Percentiles rank a stretch among this genome's conserved stretches.
Evolutionary conservation across 2,797 vertebrate species (phyloP).

Genomic region (Lindbergichthys nudifrons): DNA sequence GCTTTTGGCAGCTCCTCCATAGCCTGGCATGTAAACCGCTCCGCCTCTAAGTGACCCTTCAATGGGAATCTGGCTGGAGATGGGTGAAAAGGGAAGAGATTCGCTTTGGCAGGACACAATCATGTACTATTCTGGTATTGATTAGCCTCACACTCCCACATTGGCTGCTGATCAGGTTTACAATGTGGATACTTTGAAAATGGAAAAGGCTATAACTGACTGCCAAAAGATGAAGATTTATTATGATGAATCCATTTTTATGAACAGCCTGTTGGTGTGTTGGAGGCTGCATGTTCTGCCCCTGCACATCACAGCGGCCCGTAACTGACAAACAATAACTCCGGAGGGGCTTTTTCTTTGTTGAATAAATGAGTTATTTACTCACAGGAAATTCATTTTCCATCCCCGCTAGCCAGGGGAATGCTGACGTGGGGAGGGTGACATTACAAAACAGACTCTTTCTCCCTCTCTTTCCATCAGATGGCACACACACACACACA

Average conservation of each 20-base stretch:
- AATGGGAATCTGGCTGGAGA: conserved; percentile 45
- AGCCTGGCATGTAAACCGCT: conserved; percentile 35
- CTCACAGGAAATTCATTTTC: conserved; percentile 69
- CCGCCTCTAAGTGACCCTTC: conserved; percentile 51
- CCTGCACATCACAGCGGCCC: conserved; percentile 19
- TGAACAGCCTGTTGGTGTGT: neutral
- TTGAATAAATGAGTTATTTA: conserved; percentile 68
- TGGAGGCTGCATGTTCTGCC: conserved; percentile 1
- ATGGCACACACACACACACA: conserved; percentile 21
- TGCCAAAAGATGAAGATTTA: neutral
- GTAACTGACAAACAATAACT: conserved; percentile 43
- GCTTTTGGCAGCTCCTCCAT: conserved; percentile 52
- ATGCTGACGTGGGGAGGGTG: conserved; percentile 23
- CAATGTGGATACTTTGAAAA: neutral
- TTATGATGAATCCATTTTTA: neutral
- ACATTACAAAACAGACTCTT: conserved; percentile 48
- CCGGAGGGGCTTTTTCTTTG: conserved; percentile 51
- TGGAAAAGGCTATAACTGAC: neutral
- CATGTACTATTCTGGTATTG: conserved; percentile 38
- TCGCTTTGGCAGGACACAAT: conserved; percentile 45
- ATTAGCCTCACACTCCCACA: conserved; percentile 34
- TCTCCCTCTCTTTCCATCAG: conserved; percentile 36
- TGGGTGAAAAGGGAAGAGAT: conserved; percentile 39
- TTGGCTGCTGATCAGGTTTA: conserved; percentile 33
- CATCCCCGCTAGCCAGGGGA: conserved; percentile 39